A percentile compares a stretch with the other conserved stretches of the same genome.
Conservation (phyloP, 2,797 vertebrate species). For the Pachyuromys duprasi region DNA sequence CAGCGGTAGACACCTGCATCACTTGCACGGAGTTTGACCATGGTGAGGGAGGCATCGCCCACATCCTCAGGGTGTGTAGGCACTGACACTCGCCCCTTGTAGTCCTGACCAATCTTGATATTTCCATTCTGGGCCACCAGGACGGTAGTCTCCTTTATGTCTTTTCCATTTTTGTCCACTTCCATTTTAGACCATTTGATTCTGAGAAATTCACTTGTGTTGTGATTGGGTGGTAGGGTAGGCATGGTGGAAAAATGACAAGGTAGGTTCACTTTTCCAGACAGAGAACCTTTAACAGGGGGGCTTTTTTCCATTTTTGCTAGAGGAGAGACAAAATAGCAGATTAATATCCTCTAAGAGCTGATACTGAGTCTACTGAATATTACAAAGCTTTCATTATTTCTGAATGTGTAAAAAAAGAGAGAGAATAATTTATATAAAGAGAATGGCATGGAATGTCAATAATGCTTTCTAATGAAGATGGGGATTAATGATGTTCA, state of each 20-base stretch:
- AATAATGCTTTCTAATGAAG: constrained; percentile 15
- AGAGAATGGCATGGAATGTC: constrained; percentile 2
- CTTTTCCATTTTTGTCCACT: constrained; percentile 87
- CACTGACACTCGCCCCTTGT: constrained; percentile 95
- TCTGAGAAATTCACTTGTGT: constrained; percentile 91
- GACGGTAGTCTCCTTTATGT: constrained; percentile 92
- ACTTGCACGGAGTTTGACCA: constrained; percentile 95
- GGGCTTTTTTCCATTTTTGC: constrained; percentile 85
- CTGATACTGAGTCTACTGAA: neutral
- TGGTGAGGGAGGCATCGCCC: constrained; percentile 94
- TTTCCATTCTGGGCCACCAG: constrained; percentile 95
- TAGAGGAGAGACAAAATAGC: constrained; percentile 75
- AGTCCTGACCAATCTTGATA: constrained; percentile 94
- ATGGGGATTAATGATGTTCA: neutral
- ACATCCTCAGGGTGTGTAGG: constrained; percentile 93
- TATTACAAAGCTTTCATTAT: neutral
- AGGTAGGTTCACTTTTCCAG: constrained; percentile 94
- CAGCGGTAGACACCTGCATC: constrained; percentile 97
- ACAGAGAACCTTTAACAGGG: constrained; percentile 92
- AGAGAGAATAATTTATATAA: constrained; percentile 4
- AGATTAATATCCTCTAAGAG: neutral
- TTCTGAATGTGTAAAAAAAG: neutral
- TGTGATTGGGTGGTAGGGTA: constrained; percentile 90
- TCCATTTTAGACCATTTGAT: constrained; percentile 99
- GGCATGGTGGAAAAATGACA: constrained; percentile 95